Conservation (phyloP, 2,113 vertebrate species). For the Cyanistes caeruleus region DNA sequence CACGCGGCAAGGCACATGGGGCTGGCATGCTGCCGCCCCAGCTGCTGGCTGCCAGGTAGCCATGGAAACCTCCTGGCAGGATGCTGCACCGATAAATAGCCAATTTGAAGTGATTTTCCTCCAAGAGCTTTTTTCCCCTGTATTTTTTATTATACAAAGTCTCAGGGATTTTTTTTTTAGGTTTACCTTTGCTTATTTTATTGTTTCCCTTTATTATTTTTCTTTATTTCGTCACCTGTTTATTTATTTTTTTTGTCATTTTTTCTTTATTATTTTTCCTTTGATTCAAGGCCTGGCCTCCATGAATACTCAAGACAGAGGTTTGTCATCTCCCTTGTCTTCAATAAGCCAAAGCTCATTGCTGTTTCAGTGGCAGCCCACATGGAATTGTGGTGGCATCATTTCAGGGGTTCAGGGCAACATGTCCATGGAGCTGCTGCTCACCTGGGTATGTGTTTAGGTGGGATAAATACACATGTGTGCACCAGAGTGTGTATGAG, state of each 20-base stretch:
- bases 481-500: accelerated
- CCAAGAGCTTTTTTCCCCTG: background rate
- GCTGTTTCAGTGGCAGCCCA: background rate
- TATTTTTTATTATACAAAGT: background rate
- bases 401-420: accelerated
- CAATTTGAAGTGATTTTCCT: constrained; percentile 30
- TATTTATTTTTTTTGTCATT: background rate
- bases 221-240: background rate
- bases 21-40: background rate
- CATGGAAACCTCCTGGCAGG: constrained; percentile 62
- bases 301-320: background rate
- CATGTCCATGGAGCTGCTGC: background rate
- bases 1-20: background rate
- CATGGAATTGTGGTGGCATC: accelerated
- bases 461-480: accelerated
- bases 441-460: accelerated
- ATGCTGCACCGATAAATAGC: constrained; percentile 41
- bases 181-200: background rate
- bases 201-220: background rate
- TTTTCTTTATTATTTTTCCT: background rate
- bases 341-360: background rate
- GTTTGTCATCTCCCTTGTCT: background rate
- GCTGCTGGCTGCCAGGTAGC: constrained; percentile 23
- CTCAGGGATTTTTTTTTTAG: background rate
- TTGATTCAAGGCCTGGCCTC: background rate